These are phyloP conservation scores for Choristoneura fumiferana DNA, from an alignment of 1,140 invertebrate genomes.

Conservation along the genomic window DNA sequence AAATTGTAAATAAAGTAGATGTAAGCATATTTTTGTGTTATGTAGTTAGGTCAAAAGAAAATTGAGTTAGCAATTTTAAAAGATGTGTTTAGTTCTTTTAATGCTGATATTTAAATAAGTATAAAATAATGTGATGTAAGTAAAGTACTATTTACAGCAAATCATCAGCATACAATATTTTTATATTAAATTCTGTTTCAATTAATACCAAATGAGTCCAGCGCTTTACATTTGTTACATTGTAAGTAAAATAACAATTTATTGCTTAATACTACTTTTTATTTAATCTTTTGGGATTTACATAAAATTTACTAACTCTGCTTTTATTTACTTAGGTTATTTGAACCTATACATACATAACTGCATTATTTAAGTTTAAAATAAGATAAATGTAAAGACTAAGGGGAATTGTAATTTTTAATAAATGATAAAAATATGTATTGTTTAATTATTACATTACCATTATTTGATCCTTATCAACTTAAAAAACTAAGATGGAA, in stretches of 20 bases:
- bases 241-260: no score
- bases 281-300: no score
- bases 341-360: background rate
- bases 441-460: no score
- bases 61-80: background rate
- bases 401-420: slow-evolving; percentile 16
- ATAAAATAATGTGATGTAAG: background rate
- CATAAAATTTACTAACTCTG: background rate
- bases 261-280: no score
- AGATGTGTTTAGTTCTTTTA: background rate
- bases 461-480: no score
- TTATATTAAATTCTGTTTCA: slow-evolving; percentile 12
- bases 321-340: slow-evolving; percentile 6
- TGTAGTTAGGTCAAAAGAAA: background rate
- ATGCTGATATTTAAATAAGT: background rate
- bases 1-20: background rate
- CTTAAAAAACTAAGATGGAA: no score
- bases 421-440: slow-evolving; percentile 1
- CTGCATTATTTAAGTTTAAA: background rate
- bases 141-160: slow-evolving; percentile 3
- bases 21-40: background rate
- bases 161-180: slow-evolving; percentile 4
- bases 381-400: background rate
- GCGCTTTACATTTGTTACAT: background rate
- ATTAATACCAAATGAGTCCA: background rate